Conservation (phyloP, 2,113 vertebrate genomes). For the Paedocypris sp. region DNA sequence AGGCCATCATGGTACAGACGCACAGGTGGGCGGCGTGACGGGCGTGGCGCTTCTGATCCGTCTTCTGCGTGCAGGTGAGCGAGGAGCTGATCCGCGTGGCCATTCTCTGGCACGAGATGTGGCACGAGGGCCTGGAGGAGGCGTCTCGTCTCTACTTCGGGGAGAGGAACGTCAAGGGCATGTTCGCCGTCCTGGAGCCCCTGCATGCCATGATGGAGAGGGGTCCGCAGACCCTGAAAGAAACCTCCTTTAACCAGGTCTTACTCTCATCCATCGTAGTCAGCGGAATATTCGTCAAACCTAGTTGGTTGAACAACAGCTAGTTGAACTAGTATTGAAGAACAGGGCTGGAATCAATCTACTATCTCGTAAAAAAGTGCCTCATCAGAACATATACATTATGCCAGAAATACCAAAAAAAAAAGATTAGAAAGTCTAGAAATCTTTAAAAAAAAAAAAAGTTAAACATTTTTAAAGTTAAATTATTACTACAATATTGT, state of each 20-base stretch:
- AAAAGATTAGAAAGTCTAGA: no score
- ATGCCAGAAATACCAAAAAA: no score
- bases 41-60: no score
- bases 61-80: slow-evolving; percentile 75
- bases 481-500: no score
- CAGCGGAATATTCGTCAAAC: no score
- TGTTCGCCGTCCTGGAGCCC: slow-evolving; percentile 96
- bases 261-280: neutral
- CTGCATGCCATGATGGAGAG: slow-evolving; percentile 98
- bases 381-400: no score
- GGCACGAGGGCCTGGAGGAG: slow-evolving; percentile 94
- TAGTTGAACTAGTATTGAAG: no score
- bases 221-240: slow-evolving; percentile 94
- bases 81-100: slow-evolving; percentile 96
- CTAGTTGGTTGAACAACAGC: no score
- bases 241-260: slow-evolving; percentile 98
- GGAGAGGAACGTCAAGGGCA: slow-evolving; percentile 94
- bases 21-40: neutral
- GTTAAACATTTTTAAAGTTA: no score
- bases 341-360: no score
- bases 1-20: slow-evolving; percentile 87
- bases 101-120: slow-evolving; percentile 98
- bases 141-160: slow-evolving; percentile 94
- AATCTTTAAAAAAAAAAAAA: no score
- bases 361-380: no score